phyloP scores from a whole-genome alignment of 2,797 vertebrate species.

The Dromococcyx pavoninus region DNA sequence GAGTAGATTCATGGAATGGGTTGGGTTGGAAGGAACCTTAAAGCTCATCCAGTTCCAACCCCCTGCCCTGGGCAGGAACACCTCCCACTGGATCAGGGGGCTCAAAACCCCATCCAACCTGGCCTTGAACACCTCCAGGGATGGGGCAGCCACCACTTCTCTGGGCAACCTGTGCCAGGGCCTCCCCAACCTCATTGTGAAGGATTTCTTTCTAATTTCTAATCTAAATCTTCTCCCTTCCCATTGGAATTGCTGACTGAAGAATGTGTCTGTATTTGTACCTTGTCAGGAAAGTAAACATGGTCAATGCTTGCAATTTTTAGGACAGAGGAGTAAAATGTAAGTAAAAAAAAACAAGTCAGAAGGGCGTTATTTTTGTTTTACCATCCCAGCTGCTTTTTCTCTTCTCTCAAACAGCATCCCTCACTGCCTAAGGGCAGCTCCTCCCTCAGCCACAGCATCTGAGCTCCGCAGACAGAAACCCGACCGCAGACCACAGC shows the following conservation, averaged over 20 bases:
- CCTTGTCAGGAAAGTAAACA: not conserved
- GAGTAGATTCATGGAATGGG: too few species aligned
- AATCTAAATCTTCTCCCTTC: too few species aligned
- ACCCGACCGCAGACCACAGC: not conserved
- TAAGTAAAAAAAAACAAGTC: not conserved
- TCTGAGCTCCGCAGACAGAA: not conserved
- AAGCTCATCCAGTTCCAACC: too few species aligned
- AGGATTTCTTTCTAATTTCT: too few species aligned
- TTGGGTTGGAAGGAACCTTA: too few species aligned
- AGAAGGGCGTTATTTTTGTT: not conserved
- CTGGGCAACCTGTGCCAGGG: too few species aligned
- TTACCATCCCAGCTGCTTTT: not conserved
- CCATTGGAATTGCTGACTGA: not conserved
- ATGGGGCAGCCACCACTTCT: too few species aligned
- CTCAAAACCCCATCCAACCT: too few species aligned
- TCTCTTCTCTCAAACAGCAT: not conserved
- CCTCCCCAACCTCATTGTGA: too few species aligned
- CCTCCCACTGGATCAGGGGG: too few species aligned
- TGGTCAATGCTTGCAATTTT: not conserved
- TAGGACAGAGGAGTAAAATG: not conserved
- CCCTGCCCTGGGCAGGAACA: too few species aligned
- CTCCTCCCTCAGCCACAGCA: accelerated
- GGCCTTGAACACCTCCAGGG: too few species aligned
- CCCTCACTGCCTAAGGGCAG: not conserved
- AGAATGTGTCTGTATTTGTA: not conserved